These are phyloP conservation scores for Saturnia japonica DNA, from an alignment of 2,888 invertebrate species.

Conservation along the genomic window DNA sequence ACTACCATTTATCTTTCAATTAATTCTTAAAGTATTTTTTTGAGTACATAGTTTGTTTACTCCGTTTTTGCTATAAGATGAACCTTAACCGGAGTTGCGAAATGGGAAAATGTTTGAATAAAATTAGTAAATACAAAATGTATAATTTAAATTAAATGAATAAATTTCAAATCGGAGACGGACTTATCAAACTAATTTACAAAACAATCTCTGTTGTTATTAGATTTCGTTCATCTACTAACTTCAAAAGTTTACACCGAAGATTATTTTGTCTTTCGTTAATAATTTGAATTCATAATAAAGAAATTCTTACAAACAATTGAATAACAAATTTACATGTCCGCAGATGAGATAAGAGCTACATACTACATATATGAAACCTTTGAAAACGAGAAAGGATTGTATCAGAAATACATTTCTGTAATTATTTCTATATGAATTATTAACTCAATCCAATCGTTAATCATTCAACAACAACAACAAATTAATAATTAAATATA, in stretches of 20 bases:
- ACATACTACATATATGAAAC: not conserved
- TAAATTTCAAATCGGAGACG: not conserved
- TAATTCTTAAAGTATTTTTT: too few species aligned
- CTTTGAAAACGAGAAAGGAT: not conserved
- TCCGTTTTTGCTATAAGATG: not conserved
- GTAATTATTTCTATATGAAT: not conserved
- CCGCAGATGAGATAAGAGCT: not conserved
- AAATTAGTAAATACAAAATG: not conserved
- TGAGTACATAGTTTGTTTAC: too few species aligned
- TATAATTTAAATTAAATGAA: not conserved
- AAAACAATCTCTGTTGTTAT: slow-evolving; percentile 8
- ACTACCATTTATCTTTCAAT: not conserved
- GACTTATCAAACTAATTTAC: slow-evolving; percentile 1
- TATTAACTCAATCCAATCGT: too few species aligned
- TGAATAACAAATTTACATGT: not conserved
- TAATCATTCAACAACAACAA: too few species aligned
- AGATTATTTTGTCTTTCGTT: not conserved
- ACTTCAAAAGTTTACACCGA: not conserved
- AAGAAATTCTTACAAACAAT: not conserved
- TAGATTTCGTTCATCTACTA: slow-evolving; percentile 2
- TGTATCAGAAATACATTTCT: not conserved
- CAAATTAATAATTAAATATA: too few species aligned
- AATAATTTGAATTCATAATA: not conserved
- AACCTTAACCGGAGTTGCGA: not conserved
- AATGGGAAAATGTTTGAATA: not conserved